Percentiles rank a stretch among this genome's conserved stretches.
These are phyloP conservation scores for Unio delphinus DNA, from an alignment of 2,888 invertebrate genomes.

Conservation along the genomic window DNA sequence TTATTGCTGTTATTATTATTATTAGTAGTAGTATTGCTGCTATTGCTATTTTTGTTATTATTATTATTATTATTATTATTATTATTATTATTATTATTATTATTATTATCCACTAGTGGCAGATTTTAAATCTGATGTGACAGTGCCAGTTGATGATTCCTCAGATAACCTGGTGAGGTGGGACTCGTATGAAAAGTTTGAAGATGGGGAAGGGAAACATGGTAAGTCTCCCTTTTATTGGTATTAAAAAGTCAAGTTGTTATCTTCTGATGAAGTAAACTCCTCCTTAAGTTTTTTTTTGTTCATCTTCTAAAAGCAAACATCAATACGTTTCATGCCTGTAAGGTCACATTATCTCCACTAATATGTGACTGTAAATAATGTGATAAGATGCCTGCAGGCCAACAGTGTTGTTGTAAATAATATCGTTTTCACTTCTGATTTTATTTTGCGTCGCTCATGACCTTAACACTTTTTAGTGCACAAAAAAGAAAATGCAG, in stretches of 20 bases:
- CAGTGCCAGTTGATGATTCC: constrained; percentile 69
- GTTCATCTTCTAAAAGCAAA: background rate
- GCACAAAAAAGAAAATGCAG: no score
- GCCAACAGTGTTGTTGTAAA: no score
- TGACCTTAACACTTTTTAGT: no score
- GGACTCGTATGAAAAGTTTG: constrained; percentile 83
- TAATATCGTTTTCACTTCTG: background rate
- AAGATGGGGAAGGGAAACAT: constrained; percentile 29
- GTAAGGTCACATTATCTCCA: background rate
- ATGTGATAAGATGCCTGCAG: no score
- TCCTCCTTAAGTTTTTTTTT: no score
- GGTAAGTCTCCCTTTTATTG: constrained; percentile 13
- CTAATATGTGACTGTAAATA: no score
- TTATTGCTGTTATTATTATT: no score
- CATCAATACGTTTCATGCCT: constrained; percentile 3
- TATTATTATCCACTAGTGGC: constrained; percentile 49
- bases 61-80: no score
- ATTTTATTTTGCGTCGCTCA: background rate
- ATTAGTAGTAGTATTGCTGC: no score
- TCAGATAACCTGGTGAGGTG: constrained; percentile 82
- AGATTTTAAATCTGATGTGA: constrained; percentile 66
- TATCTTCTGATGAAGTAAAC: background rate
- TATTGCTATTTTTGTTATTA: no score
- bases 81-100: background rate
- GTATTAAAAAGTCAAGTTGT: background rate